Evolutionary conservation across 2,797 vertebrate genomes (phyloP).

Genomic region (Pangasius larnaudii): DNA sequence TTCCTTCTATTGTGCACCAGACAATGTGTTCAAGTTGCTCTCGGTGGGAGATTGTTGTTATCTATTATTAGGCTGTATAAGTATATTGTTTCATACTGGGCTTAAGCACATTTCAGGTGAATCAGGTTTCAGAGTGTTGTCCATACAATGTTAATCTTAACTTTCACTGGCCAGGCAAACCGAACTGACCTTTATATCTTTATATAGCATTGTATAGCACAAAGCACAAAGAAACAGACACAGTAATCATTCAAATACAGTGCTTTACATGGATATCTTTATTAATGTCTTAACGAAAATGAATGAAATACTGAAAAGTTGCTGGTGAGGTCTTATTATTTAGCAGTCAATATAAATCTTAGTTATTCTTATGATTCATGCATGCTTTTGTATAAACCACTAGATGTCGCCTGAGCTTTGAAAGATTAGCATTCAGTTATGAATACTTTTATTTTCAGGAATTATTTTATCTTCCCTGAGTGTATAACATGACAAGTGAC

Average conservation of each 20-base stretch:
- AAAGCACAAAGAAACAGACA: background rate
- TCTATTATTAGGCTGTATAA: background rate
- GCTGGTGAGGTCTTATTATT: background rate
- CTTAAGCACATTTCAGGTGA: background rate
- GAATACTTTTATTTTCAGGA: background rate
- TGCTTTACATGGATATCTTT: background rate
- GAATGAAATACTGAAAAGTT: background rate
- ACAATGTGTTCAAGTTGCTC: constrained; percentile 14
- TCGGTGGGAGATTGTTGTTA: background rate
- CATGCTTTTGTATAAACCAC: constrained; percentile 48
- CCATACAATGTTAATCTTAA: background rate
- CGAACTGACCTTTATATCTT: background rate
- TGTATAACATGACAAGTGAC: background rate
- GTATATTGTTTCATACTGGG: background rate
- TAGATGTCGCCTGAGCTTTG: constrained; percentile 61
- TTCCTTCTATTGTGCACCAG: constrained; percentile 14
- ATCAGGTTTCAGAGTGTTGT: background rate
- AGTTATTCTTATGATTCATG: constrained; percentile 21
- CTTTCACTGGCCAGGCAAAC: background rate
- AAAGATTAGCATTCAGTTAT: background rate
- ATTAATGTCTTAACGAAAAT: background rate
- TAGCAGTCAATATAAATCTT: background rate
- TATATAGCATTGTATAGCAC: background rate
- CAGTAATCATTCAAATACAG: background rate
- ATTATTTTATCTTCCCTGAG: background rate